phyloP scores from a whole-genome alignment of 1,140 invertebrate genomes.

The Teleopsis dalmanni region DNA sequence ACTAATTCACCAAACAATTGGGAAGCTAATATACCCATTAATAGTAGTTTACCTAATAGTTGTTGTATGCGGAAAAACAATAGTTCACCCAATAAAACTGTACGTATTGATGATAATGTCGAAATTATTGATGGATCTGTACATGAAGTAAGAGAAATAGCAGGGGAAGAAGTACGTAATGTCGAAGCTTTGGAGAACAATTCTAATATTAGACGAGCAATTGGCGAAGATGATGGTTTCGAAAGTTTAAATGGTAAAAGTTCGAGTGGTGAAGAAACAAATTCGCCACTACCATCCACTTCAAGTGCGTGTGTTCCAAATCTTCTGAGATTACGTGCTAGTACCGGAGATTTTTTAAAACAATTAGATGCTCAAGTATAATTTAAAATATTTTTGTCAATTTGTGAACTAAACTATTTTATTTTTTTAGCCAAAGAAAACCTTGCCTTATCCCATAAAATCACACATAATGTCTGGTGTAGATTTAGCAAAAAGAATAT shows the following conservation, averaged over 20 bases:
- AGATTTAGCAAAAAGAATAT: too few species aligned
- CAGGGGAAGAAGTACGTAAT: neutral
- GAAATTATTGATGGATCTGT: too few species aligned
- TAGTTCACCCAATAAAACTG: conserved; percentile 9
- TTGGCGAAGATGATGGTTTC: conserved; percentile 70
- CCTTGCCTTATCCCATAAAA: too few species aligned
- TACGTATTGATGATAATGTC: conserved; percentile 17
- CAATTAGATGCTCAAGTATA: neutral
- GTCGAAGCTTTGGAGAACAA: neutral
- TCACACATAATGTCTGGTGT: too few species aligned
- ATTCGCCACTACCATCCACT: conserved; percentile 22
- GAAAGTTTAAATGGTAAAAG: conserved; percentile 78
- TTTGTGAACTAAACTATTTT: too few species aligned
- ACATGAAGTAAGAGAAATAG: too few species aligned
- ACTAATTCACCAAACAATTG: conserved; percentile 8
- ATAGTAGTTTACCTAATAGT: conserved; percentile 2
- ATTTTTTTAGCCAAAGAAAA: too few species aligned
- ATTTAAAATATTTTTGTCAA: too few species aligned
- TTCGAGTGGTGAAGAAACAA: conserved; percentile 60
- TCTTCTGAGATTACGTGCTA: conserved; percentile 32
- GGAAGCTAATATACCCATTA: neutral
- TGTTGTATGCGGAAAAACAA: too few species aligned
- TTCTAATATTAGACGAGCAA: conserved; percentile 21
- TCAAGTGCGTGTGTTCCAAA: neutral
- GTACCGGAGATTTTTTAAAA: conserved; percentile 12